Evolutionary conservation across 2,113 vertebrate genomes (phyloP).

Genomic region (Anguilla japonica): DNA sequence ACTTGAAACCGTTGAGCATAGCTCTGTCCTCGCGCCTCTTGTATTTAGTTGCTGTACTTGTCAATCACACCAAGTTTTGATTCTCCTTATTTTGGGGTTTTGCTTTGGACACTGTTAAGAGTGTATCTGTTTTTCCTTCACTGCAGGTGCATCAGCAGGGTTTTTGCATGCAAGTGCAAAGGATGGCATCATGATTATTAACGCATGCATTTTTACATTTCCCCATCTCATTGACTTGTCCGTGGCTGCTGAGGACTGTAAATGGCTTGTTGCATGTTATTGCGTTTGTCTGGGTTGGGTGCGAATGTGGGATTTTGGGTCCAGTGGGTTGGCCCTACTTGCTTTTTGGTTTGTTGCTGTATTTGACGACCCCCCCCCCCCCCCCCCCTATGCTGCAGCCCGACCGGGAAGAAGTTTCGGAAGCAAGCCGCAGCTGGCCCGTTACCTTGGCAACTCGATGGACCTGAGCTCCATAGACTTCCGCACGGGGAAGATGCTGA

Average conservation of each 20-base stretch:
- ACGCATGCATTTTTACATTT: background rate
- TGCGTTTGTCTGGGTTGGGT: background rate
- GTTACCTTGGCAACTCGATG: slow-evolving; percentile 96
- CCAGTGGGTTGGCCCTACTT: background rate
- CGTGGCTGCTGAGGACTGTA: background rate
- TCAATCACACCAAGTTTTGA: too few relatives aligned
- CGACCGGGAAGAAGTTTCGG: slow-evolving; percentile 97
- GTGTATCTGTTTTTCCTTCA: background rate
- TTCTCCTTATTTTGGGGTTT: background rate
- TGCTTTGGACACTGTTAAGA: background rate
- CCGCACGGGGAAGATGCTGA: slow-evolving; percentile 93
- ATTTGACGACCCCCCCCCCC: background rate
- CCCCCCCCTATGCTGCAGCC: slow-evolving; percentile 66
- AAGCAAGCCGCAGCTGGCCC: slow-evolving; percentile 97
- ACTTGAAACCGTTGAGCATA: too few relatives aligned
- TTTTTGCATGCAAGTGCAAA: background rate
- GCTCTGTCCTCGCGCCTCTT: too few relatives aligned
- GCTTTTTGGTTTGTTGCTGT: background rate
- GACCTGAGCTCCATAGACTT: slow-evolving; percentile 96
- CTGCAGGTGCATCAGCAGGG: background rate
- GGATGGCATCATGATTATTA: background rate
- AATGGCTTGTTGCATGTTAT: background rate
- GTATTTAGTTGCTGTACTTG: too few relatives aligned
- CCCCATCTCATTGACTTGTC: background rate
- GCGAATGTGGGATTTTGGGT: background rate